phyloP scores from a whole-genome alignment of 2,113 vertebrate species.

The Megaptera novaeangliae region DNA sequence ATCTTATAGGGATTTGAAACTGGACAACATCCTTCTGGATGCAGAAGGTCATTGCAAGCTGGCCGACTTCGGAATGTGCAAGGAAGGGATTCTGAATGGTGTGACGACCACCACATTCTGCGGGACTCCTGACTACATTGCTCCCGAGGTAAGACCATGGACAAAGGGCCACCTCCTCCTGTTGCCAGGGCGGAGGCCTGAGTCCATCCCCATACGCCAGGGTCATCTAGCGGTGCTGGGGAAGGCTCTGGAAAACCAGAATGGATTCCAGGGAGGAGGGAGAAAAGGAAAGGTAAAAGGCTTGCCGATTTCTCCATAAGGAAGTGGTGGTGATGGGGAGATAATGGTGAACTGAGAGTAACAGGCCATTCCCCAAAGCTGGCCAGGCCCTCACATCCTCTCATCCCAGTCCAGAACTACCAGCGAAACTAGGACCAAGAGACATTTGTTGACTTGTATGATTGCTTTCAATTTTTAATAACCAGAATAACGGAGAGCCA shows the following conservation, averaged over 20 bases:
- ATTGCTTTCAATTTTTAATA: not conserved
- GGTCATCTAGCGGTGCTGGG: not conserved
- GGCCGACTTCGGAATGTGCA: conserved; percentile 99
- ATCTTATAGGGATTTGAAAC: conserved; percentile 94
- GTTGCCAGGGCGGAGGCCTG: not conserved
- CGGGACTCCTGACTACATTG: conserved; percentile 98
- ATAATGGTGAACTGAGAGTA: not conserved
- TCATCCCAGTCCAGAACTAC: not conserved
- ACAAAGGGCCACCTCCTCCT: not conserved
- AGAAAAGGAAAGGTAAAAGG: not conserved
- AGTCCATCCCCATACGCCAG: too few relatives aligned
- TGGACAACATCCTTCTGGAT: conserved; percentile 98
- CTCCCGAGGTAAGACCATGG: conserved; percentile 88
- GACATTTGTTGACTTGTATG: not conserved
- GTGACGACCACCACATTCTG: conserved; percentile 98
- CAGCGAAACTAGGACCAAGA: not conserved
- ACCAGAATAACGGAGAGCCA: not conserved
- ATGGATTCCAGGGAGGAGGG: not conserved
- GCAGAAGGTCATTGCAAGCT: conserved; percentile 99
- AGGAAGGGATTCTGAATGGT: conserved; percentile 96
- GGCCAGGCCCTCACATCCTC: not conserved
- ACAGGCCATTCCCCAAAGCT: not conserved
- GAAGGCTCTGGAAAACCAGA: not conserved
- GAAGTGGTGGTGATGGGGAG: not conserved
- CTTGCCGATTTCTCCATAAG: not conserved